Base-by-base conservation (phyloP, 2,888 invertebrate genomes). In the Chymomyza fuscimana region DNA sequence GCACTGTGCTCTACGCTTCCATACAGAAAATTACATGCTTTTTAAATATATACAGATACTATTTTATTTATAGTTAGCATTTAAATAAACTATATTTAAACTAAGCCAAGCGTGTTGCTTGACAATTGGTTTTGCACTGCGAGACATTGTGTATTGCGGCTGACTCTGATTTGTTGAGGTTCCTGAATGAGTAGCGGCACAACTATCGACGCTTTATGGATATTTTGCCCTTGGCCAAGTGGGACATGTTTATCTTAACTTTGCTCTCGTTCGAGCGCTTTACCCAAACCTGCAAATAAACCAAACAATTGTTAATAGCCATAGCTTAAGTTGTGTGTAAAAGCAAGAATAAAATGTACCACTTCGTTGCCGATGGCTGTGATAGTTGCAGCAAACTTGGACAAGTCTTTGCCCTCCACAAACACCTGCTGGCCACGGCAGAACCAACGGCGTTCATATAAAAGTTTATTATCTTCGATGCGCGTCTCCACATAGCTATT, bases 381-480 rank as follows among this genome's bases (percentile, higher is more conserved):
- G 89, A 98, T 98, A 80, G 97, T 96, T 1, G 96, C 98, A 59
- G 97, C 95, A 90, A 97, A 97, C 89, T 96, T 95, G 5, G 95
- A 94, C 88, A 95, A 93, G 80, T 98, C 98, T 77, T 96, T 95
- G 19, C 97, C 97, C 92, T 97, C 97, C 4, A 98, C 95, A 91
- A 96, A 97, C 50, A 98, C 96, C 76, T 97, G 96, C 92, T 98
- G 98, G 0, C 98, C 98, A 74, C 98, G 94, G 89, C 98, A 98
- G 92, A 96, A 98, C 98, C 98, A 98, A 89, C 97, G 94, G 78
- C 97, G 94, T 92, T 98, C 98, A 92, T 97, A 98, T 88, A 97
- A 93, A 72, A 99, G 93, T 92, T 98, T 97, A 65, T 98, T 98
- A 92, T 98, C 98, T 92, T 98, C 98, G 79, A 98, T 97, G 75